Evolutionary conservation across 2,888 invertebrate species (phyloP).

Genomic region (Drosophila helvetica): DNA sequence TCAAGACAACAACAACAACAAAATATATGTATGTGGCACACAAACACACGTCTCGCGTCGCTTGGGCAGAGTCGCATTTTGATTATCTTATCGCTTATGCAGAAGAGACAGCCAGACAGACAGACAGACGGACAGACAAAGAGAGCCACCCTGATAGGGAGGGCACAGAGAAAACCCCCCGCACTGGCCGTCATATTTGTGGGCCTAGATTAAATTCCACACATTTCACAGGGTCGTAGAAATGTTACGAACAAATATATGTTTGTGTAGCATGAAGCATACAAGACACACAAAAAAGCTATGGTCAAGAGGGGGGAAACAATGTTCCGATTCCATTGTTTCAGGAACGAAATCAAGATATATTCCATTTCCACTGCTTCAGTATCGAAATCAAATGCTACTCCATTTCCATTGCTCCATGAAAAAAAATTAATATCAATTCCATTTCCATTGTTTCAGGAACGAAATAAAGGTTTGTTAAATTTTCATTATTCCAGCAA

Average conservation of each 20-base stretch:
- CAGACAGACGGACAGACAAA: constrained; percentile 6
- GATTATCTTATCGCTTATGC: constrained; percentile 27
- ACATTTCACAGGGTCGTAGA: constrained; percentile 16
- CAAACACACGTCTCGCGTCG: constrained; percentile 6
- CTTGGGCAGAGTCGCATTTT: constrained; percentile 14
- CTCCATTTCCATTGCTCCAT: too few species aligned
- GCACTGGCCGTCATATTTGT: constrained; percentile 3
- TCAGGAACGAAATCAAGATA: too few species aligned
- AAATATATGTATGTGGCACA: neutral
- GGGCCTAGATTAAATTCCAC: constrained; percentile 33
- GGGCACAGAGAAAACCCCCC: constrained; percentile 1
- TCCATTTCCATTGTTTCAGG: too few species aligned
- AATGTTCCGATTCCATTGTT: too few species aligned
- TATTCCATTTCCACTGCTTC: too few species aligned
- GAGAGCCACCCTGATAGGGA: too few species aligned
- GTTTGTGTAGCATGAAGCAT: neutral
- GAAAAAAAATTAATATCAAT: too few species aligned
- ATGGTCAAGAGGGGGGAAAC: too few species aligned
- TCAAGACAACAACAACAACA: neutral
- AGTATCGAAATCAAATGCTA: too few species aligned
- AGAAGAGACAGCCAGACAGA: constrained; percentile 3
- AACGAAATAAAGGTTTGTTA: too few species aligned
- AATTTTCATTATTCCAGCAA: too few species aligned
- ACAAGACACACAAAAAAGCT: neutral
- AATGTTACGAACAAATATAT: constrained; percentile 12